Evolutionary conservation across 2,888 invertebrate genomes (phyloP).

Genomic region (Catocala sponsa): DNA sequence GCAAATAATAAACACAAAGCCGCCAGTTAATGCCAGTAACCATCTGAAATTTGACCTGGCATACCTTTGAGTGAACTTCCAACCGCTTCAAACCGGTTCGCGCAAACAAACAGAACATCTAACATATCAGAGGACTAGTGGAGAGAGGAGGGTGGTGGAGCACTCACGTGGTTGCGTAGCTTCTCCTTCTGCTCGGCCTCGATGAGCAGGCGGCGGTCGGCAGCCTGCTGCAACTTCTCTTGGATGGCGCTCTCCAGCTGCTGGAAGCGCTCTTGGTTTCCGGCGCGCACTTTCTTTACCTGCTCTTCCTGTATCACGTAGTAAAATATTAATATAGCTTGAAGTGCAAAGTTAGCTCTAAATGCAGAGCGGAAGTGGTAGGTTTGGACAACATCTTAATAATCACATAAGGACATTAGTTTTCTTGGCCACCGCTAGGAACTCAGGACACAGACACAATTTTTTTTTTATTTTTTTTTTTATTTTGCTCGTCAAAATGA

Average conservation of each 20-base stretch:
- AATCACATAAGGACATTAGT: too few relatives aligned
- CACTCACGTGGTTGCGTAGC: constrained; percentile 92
- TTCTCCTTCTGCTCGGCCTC: constrained; percentile 94
- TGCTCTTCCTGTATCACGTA: constrained; percentile 90
- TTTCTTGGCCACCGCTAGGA: too few relatives aligned
- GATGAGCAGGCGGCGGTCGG: constrained; percentile 91
- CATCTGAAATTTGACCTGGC: constrained; percentile 1
- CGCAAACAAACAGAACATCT: constrained; percentile 42
- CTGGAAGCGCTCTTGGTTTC: constrained; percentile 90
- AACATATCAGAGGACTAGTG: constrained; percentile 17
- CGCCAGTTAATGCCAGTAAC: constrained; percentile 2
- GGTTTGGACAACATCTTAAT: too few relatives aligned
- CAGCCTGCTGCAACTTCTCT: constrained; percentile 83
- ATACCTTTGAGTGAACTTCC: constrained; percentile 23
- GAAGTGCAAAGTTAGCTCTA: too few relatives aligned
- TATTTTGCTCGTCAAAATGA: too few relatives aligned
- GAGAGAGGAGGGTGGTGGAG: neutral
- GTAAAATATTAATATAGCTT: neutral
- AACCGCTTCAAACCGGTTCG: constrained; percentile 37
- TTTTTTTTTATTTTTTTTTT: too few relatives aligned
- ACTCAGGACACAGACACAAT: too few relatives aligned
- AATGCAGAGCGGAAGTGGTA: too few relatives aligned
- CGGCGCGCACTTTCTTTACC: constrained; percentile 91
- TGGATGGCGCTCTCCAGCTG: constrained; percentile 91
- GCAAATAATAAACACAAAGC: constrained; percentile 5